phyloP scores from a whole-genome alignment of 2,113 vertebrate genomes.

The Cricetomys ansorgei region DNA sequence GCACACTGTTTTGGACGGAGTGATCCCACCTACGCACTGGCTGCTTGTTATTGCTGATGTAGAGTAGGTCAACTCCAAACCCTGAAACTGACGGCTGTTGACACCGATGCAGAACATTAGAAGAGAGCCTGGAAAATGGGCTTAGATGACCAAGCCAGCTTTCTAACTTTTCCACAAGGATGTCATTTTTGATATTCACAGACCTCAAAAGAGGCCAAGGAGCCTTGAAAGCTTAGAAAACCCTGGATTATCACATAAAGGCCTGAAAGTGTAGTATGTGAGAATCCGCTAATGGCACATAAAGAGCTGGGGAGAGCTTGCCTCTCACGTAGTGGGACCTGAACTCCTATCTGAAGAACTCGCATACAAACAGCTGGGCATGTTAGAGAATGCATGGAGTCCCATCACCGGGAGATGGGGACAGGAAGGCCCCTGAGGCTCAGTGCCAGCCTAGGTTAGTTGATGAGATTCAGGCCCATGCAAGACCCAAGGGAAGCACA shows the following conservation, averaged over 20 bases:
- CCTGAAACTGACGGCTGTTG: not conserved
- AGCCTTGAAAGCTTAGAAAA: not conserved
- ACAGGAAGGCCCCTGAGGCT: not conserved
- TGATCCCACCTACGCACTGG: not conserved
- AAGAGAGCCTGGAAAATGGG: not conserved
- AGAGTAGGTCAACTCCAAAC: fast-evolving
- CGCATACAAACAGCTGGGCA: fast-evolving
- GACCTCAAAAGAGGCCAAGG: not conserved
- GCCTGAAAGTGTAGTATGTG: too few relatives aligned
- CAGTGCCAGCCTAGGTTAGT: not conserved
- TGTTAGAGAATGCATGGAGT: too few relatives aligned
- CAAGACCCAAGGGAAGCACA: not conserved
- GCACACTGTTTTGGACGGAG: not conserved
- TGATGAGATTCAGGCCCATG: not conserved
- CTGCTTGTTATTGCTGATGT: not conserved
- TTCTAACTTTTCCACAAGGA: fast-evolving
- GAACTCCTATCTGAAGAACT: not conserved
- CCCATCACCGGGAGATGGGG: too few relatives aligned
- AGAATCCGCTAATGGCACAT: not conserved
- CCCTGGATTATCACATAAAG: not conserved
- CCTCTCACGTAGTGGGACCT: not conserved
- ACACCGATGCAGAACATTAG: fast-evolving
- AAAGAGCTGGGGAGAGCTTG: not conserved
- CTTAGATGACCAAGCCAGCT: fast-evolving
- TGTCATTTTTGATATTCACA: fast-evolving